These are phyloP conservation scores for Dascillus cervinus DNA, from an alignment of 2,888 invertebrate genomes.

Conservation along the genomic window DNA sequence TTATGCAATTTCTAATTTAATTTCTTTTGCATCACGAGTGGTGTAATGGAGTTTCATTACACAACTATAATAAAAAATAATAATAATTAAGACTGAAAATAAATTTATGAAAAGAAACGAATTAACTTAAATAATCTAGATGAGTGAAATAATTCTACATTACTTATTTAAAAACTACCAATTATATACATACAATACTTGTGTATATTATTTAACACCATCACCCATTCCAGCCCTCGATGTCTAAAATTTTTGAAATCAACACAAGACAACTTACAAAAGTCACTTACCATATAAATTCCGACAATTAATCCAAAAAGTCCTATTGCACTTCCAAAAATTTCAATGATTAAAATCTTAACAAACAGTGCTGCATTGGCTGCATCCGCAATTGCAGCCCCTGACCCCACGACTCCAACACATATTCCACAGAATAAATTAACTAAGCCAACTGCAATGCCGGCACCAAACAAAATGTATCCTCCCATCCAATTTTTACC, in stretches of 20 bases:
- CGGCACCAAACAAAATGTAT: constrained; percentile 92
- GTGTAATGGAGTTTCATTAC: no score
- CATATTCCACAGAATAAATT: constrained; percentile 93
- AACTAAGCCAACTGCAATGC: constrained; percentile 87
- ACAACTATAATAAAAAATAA: no score
- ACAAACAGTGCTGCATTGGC: constrained; percentile 96
- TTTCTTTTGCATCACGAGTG: no score
- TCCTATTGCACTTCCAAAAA: constrained; percentile 98
- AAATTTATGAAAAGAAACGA: no score
- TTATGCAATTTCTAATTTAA: no score
- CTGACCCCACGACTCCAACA: constrained; percentile 95
- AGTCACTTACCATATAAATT: constrained; percentile 69
- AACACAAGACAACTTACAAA: constrained; percentile 1
- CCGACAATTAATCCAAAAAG: constrained; percentile 97
- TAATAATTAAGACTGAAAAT: no score
- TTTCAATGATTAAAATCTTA: constrained; percentile 97
- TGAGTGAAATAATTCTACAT: no score
- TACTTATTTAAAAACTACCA: no score
- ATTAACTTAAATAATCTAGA: no score
- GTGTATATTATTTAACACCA: no score
- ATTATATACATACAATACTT: no score
- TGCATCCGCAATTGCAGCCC: constrained; percentile 97
- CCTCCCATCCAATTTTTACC: constrained; percentile 71
- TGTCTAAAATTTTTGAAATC: constrained; percentile 17
- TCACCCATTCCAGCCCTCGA: constrained; percentile 28